phyloP scores from a whole-genome alignment of 1,140 invertebrate genomes.

The Eulimnadia texana region DNA sequence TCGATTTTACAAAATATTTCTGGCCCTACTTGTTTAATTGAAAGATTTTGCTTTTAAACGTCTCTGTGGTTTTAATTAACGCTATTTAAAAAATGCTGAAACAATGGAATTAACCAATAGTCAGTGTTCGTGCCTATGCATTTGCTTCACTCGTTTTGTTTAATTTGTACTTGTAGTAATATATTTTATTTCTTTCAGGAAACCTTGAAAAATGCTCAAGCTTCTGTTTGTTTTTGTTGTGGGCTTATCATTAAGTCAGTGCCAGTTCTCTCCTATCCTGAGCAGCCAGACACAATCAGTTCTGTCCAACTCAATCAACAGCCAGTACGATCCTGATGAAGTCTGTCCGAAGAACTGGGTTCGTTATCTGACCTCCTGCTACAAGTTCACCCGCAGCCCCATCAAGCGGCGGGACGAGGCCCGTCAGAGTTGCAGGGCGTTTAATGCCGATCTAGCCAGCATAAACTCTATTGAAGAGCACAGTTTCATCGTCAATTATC shows the following conservation, averaged over 20 bases:
- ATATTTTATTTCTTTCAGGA: too few relatives aligned
- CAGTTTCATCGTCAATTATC: conserved; percentile 59
- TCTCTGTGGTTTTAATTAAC: too few relatives aligned
- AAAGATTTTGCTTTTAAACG: too few relatives aligned
- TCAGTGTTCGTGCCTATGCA: neutral
- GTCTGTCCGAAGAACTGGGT: conserved; percentile 72
- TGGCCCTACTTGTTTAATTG: too few relatives aligned
- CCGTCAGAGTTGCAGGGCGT: conserved; percentile 58
- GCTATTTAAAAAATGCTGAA: too few relatives aligned
- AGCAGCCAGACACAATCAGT: neutral
- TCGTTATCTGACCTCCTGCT: conserved; percentile 58
- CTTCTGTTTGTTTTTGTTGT: neutral
- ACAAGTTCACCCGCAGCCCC: conserved; percentile 74
- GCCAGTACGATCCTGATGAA: conserved; percentile 13
- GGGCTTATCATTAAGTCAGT: neutral
- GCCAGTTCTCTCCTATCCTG: neutral
- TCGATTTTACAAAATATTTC: too few relatives aligned
- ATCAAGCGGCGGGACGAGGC: conserved; percentile 59
- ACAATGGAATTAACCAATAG: too few relatives aligned
- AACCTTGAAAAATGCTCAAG: neutral
- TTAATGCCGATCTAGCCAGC: conserved; percentile 61
- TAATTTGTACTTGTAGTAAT: neutral
- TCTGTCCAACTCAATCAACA: neutral
- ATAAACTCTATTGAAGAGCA: conserved; percentile 73
- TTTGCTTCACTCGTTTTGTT: neutral